A percentile compares a stretch with the other conserved stretches of the same genome.
Evolutionary conservation across 1,140 invertebrate genomes (phyloP).

Genomic region (Diorhabda elongata): DNA sequence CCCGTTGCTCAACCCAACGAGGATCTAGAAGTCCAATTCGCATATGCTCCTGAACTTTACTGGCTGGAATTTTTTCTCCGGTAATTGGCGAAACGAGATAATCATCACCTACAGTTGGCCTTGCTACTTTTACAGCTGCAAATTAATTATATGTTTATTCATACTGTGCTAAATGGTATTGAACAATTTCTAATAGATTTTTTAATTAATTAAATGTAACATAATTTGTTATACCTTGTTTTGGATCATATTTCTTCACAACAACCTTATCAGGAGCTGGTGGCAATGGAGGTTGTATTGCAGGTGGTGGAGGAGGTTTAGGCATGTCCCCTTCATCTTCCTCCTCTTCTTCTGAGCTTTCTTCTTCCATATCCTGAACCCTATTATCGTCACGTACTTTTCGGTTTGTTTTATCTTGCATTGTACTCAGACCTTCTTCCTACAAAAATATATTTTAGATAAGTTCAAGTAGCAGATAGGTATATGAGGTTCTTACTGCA

Average conservation of each 20-base stretch:
- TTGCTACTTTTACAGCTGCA: slow-evolving; percentile 54
- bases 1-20: slow-evolving; percentile 95
- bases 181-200: no score
- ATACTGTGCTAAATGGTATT: no score
- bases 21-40: slow-evolving; percentile 95
- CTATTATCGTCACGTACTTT: slow-evolving; percentile 45
- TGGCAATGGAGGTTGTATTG: slow-evolving; percentile 58
- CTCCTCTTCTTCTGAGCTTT: slow-evolving; percentile 72
- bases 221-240: slow-evolving; percentile 54
- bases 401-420: slow-evolving; percentile 58
- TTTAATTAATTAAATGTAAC: no score
- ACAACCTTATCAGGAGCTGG: slow-evolving; percentile 91
- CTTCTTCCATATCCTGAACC: slow-evolving; percentile 89
- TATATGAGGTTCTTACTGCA: slow-evolving; percentile 19
- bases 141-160: slow-evolving; percentile 7
- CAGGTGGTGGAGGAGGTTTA: slow-evolving; percentile 48
- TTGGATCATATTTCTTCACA: slow-evolving; percentile 97
- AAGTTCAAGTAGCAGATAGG: background rate
- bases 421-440: slow-evolving; percentile 62
- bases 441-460: slow-evolving; percentile 41
- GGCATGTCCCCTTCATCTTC: slow-evolving; percentile 55
- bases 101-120: slow-evolving; percentile 69
- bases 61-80: slow-evolving; percentile 93
- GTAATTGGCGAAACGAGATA: slow-evolving; percentile 98
- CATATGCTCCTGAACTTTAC: slow-evolving; percentile 97